Evolutionary conservation across 2,888 invertebrate genomes (phyloP), one percentile per base, ranked within the genome.

Genomic region (Ichneumoninae sp.): DNA sequence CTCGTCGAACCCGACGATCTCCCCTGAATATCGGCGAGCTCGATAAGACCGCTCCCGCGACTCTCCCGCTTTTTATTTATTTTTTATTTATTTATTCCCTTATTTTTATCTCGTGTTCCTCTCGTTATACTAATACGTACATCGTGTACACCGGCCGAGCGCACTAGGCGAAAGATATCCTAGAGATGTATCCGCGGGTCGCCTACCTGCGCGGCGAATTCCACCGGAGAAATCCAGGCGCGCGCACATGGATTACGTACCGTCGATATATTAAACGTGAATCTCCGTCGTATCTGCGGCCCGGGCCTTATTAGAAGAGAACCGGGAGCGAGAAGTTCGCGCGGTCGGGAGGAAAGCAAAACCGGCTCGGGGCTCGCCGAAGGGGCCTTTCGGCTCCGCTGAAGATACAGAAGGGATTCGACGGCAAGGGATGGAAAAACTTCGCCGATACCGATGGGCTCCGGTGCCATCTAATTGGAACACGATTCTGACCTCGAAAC

Each of bases 401-500:
- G 33, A 74, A 72, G 68, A 77, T 77, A 84, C 69, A 87, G 66
- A 85, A 54, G 68, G 52, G 60, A 78, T 60, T 44, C 69, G 62
- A 57, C 19, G 44, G 72, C 40, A 82, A 80, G 84, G 80, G 85
- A 80, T 86, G 69, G 71, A 79, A 82, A 50, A 76, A 76, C 26
- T 60, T 60, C 50, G 65, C 72, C 65, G 30, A 50, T 69, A 77
- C 65, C 26, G 44, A 16, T 40, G 13, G 13, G 68, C 54, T 40
- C 50, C 69, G 62, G 74, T 70, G 83, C 80, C 87, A 86, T 92
- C 90, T 92, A 92, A 92, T 92, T 92, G 92, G 92, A 92, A 92
- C 92, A 92, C 92, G 92, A 92, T 92, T 92, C 90, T 91, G 92
- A 92, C 92, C 92, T 91, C 89, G 90, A 92, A 92, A 91, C 90